Conservation (phyloP, 2,797 vertebrate species). For the Pampus argenteus region DNA sequence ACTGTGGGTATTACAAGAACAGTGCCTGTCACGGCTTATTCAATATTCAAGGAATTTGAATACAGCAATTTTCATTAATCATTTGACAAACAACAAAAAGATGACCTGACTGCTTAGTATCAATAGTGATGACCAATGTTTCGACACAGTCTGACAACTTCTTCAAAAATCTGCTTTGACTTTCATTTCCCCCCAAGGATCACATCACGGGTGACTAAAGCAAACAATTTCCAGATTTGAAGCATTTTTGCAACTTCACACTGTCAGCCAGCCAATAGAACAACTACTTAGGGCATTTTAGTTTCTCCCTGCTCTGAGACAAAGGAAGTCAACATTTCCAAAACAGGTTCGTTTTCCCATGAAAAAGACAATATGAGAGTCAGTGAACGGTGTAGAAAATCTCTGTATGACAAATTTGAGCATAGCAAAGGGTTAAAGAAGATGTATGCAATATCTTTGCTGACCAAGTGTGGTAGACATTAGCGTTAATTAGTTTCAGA, state of each 20-base stretch:
- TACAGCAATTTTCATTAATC: neutral
- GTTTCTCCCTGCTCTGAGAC: neutral
- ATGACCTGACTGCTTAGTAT: neutral
- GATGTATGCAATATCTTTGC: conserved; percentile 2
- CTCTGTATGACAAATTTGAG: too few species aligned
- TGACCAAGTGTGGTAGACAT: conserved; percentile 11
- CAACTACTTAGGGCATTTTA: neutral
- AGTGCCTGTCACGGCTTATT: neutral
- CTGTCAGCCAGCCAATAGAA: neutral
- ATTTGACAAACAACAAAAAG: neutral
- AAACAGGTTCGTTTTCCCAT: neutral
- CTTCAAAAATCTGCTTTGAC: neutral
- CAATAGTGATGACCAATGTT: neutral
- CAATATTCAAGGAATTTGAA: neutral
- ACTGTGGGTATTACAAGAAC: neutral
- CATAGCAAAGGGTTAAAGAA: neutral
- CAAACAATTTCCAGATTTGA: neutral
- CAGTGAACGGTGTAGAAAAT: neutral
- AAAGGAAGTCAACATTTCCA: conserved; percentile 5
- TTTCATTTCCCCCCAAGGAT: conserved; percentile 42
- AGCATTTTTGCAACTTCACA: conserved; percentile 9
- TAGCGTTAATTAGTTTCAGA: neutral
- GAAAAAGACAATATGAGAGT: neutral
- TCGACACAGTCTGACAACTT: neutral
- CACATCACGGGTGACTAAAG: neutral